Conservation (phyloP, 2,113 vertebrate genomes). For the Oncorhynchus clarkii region DNA sequence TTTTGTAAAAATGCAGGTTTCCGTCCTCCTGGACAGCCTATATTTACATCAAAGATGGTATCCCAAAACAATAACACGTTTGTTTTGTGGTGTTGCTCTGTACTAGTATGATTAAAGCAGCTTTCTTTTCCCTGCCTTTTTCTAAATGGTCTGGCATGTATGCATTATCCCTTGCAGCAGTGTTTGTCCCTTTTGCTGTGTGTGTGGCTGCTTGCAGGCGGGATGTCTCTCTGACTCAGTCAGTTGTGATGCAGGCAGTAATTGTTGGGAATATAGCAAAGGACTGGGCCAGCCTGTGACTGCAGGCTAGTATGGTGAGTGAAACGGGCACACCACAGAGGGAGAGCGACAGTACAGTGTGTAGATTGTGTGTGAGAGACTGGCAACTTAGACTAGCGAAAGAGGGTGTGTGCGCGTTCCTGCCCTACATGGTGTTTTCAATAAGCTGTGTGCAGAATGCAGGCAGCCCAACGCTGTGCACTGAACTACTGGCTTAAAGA, state of each 20-base stretch:
- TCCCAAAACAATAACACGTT: too few relatives aligned
- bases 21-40: background rate
- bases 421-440: background rate
- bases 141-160: background rate
- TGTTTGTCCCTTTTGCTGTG: conserved; percentile 10
- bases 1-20: background rate
- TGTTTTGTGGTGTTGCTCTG: too few relatives aligned
- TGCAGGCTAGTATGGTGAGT: background rate
- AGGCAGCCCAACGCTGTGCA: background rate
- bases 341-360: too few relatives aligned
- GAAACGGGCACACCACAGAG: too few relatives aligned
- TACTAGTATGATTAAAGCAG: too few relatives aligned
- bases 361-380: too few relatives aligned
- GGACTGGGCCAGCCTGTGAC: background rate
- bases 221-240: conserved; percentile 18
- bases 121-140: too few relatives aligned
- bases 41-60: too few relatives aligned
- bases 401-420: background rate
- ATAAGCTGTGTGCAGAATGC: too few relatives aligned
- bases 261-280: background rate
- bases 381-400: too few relatives aligned
- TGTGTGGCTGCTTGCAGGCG: conserved; percentile 19
- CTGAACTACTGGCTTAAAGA: background rate
- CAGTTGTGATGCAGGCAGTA: background rate
- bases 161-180: conserved; percentile 33